Conservation (phyloP, 1,140 invertebrate genomes). For the Drosophila persimilis region DNA sequence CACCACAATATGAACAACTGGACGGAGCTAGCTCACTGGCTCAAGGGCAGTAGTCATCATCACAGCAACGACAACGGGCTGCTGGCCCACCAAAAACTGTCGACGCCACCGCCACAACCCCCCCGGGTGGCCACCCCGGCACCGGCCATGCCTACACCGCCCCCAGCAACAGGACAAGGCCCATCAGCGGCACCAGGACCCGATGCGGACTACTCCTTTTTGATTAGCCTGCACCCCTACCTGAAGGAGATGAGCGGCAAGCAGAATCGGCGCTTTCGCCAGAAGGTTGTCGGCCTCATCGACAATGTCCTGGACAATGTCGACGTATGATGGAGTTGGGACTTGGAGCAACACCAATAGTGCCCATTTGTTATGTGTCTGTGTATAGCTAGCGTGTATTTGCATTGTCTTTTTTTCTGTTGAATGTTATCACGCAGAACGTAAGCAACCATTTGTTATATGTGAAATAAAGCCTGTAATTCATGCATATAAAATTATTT, state of each 20-base stretch:
- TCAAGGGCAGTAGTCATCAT: conserved; percentile 29
- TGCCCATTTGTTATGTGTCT: conserved; percentile 67
- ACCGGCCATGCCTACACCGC: conserved; percentile 18
- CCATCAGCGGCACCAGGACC: conserved; percentile 29
- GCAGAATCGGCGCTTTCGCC: conserved; percentile 74
- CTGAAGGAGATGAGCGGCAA: conserved; percentile 79
- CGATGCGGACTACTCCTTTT: conserved; percentile 75
- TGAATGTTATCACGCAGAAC: conserved; percentile 24
- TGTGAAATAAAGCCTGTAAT: conserved; percentile 37
- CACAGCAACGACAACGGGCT: conserved; percentile 4
- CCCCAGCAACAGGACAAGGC: not conserved
- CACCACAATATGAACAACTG: conserved; percentile 49
- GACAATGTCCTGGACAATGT: conserved; percentile 73
- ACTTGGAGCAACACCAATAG: conserved; percentile 44
- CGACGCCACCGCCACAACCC: conserved; percentile 27
- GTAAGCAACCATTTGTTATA: conserved; percentile 42
- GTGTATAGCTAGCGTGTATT: conserved; percentile 25
- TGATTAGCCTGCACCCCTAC: conserved; percentile 78
- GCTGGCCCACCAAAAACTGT: conserved; percentile 7
- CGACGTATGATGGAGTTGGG: conserved; percentile 29
- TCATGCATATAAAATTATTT: too few species aligned
- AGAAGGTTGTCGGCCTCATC: conserved; percentile 74
- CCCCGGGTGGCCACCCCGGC: not conserved
- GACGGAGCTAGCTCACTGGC: conserved; percentile 58
- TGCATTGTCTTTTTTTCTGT: conserved; percentile 44